phyloP scores from a whole-genome alignment of 2,797 vertebrate species.

The Remorina albescens region DNA sequence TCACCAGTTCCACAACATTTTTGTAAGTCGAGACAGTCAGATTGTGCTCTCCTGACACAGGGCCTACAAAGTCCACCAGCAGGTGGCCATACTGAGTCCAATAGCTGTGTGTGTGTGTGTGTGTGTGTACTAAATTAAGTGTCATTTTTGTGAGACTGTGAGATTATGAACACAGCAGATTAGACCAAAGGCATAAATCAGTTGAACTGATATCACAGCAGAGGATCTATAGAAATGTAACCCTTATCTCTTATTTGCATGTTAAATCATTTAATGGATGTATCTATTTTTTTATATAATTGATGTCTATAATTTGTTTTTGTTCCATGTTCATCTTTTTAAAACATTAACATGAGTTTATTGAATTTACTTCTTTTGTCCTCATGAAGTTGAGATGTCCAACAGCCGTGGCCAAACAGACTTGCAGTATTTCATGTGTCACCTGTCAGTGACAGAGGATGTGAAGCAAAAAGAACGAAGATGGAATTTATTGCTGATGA shows the following conservation, averaged over 20 bases:
- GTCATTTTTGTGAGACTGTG: slow-evolving; percentile 43
- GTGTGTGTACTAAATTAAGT: slow-evolving; percentile 4
- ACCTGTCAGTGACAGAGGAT: slow-evolving; percentile 52
- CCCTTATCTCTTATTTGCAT: slow-evolving; percentile 59
- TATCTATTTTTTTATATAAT: slow-evolving; percentile 47
- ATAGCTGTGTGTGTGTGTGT: slow-evolving; percentile 3
- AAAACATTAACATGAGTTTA: background rate
- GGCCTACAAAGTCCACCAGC: slow-evolving; percentile 25
- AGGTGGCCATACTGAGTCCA: slow-evolving; percentile 3
- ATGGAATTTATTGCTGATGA: slow-evolving; percentile 68
- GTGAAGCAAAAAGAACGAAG: slow-evolving; percentile 42
- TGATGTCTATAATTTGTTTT: too few species aligned
- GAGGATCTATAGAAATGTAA: slow-evolving; percentile 23
- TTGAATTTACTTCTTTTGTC: slow-evolving; percentile 22
- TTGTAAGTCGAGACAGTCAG: slow-evolving; percentile 42
- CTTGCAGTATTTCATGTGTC: slow-evolving; percentile 53
- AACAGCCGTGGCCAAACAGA: slow-evolving; percentile 38
- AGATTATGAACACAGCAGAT: slow-evolving; percentile 45
- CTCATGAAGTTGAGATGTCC: slow-evolving; percentile 19
- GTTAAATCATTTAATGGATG: slow-evolving; percentile 46
- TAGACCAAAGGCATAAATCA: slow-evolving; percentile 44
- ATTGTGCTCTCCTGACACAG: slow-evolving; percentile 16
- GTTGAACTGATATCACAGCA: slow-evolving; percentile 16
- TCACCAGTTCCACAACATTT: slow-evolving; percentile 26
- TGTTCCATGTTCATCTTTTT: background rate